Evolutionary conservation across 2,888 invertebrate species (phyloP), one percentile per base, ranked within the genome.

Genomic region (Ecdyonurus torrentis): DNA sequence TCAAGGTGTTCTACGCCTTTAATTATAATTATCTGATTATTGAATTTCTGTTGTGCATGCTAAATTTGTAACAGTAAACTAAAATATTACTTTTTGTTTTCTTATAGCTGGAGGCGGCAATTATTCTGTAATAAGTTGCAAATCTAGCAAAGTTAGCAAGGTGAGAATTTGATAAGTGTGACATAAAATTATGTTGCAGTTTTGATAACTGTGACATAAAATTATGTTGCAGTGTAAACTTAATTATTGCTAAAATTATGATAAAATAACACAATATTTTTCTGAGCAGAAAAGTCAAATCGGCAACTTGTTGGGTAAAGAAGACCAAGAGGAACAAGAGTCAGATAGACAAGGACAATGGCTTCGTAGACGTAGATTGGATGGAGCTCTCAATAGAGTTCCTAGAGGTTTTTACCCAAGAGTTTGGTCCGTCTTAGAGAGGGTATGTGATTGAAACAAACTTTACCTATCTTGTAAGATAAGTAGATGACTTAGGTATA

Each of bases 381-480:
- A 99, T 75, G 99, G 99, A 2, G 95, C 98, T 0, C 80, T 99
- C 60, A 99, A 99, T 77, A 81, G 99, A 65, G 98, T 99, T 1
- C 99, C 99, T 0, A 79, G 91, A 62, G 94, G 95, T 72, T 99
- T 99, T 78, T 99, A 99, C 75, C 89, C 93, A 1, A 81, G 91
- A 66, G 92, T 97, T 15, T 98, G 97, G 97, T 83, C 83, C 37
- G 88, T 94, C 59, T 77, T 94, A 19, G 93, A 93, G 78, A 84
- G 84, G 77, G 91, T 90, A 79, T 70, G 72, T n/a, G n/a, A n/a
- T n/a, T n/a, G n/a, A n/a, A n/a, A n/a, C n/a, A n/a, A n/a, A n/a
- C n/a, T n/a, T n/a, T n/a, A n/a, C n/a, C n/a, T n/a, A n/a, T n/a
- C n/a, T n/a, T n/a, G n/a, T n/a, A n/a, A n/a, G n/a, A n/a, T n/a